A percentile compares a stretch with the other conserved stretches of the same genome.
Conservation (phyloP, 2,888 invertebrate genomes). For the Apeira syringaria region DNA sequence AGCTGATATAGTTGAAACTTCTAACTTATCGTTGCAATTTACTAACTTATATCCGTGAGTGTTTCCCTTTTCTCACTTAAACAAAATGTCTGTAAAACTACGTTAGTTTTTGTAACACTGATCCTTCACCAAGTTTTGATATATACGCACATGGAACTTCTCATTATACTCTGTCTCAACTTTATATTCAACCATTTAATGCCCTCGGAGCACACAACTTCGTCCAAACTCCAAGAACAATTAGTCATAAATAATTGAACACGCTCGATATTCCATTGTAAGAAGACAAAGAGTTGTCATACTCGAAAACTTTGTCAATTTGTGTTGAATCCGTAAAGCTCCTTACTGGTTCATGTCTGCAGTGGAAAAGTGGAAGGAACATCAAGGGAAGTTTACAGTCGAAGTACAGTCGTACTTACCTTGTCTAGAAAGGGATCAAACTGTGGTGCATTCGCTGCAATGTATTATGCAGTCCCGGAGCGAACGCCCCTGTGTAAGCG, state of each 20-base stretch:
- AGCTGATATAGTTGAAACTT: no score
- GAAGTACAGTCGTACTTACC: conserved; percentile 72
- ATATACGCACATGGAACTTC: conserved; percentile 28
- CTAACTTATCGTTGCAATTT: no score
- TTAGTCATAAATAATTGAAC: conserved; percentile 76
- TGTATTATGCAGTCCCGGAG: conserved; percentile 78
- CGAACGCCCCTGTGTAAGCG: conserved; percentile 68
- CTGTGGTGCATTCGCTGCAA: conserved; percentile 79
- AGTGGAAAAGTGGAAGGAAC: conserved; percentile 71
- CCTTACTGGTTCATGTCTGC: conserved; percentile 68
- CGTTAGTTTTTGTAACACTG: no score
- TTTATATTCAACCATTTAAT: conserved; percentile 40
- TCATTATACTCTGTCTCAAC: conserved; percentile 39
- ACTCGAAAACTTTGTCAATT: conserved; percentile 76
- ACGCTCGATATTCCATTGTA: conserved; percentile 68
- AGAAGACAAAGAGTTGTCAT: conserved; percentile 73
- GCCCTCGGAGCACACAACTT: conserved; percentile 37
- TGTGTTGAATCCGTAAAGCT: conserved; percentile 70
- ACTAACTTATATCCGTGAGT: no score
- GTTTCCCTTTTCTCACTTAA: no score
- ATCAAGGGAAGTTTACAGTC: conserved; percentile 72
- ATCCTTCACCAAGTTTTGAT: conserved; percentile 19
- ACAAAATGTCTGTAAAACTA: no score
- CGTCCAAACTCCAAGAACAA: conserved; percentile 57
- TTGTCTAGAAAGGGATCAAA: conserved; percentile 81